Percentiles rank a stretch among this genome's conserved stretches.
Evolutionary conservation across 2,113 vertebrate genomes (phyloP).

Genomic region (Andinoacara biseriatus): DNA sequence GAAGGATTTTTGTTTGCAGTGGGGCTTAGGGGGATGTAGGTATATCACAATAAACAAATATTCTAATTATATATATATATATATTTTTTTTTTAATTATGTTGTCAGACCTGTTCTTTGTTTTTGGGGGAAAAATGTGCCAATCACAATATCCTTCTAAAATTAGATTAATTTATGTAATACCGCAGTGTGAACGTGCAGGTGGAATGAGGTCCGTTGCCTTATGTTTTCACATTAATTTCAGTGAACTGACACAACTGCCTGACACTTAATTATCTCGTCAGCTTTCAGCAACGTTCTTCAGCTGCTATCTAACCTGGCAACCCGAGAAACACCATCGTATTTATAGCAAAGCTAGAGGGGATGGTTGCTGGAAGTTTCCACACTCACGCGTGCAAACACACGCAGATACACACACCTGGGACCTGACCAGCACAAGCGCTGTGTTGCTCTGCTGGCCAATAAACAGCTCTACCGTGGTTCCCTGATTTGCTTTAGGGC

Average conservation of each 20-base stretch:
- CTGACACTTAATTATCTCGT: conserved; percentile 4
- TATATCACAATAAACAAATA: no score
- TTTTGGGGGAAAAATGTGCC: no score
- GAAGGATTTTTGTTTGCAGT: no score
- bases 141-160: no score
- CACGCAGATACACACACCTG: conserved; percentile 18
- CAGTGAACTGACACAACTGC: neutral
- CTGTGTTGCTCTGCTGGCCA: conserved; percentile 15
- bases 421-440: conserved; percentile 10
- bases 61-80: no score
- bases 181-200: neutral
- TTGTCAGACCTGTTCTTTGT: no score
- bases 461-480: conserved; percentile 18
- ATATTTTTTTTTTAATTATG: no score
- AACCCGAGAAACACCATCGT: conserved; percentile 9
- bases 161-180: no score
- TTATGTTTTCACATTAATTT: neutral
- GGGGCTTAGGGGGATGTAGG: no score
- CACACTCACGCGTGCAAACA: neutral
- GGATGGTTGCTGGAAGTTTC: conserved; percentile 10
- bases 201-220: no score
- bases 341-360: conserved; percentile 44
- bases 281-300: neutral
- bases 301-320: conserved; percentile 24
- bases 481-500: conserved; percentile 15